These are phyloP conservation scores for Drosophila incognita DNA, from an alignment of 2,888 invertebrate species.

Conservation along the genomic window DNA sequence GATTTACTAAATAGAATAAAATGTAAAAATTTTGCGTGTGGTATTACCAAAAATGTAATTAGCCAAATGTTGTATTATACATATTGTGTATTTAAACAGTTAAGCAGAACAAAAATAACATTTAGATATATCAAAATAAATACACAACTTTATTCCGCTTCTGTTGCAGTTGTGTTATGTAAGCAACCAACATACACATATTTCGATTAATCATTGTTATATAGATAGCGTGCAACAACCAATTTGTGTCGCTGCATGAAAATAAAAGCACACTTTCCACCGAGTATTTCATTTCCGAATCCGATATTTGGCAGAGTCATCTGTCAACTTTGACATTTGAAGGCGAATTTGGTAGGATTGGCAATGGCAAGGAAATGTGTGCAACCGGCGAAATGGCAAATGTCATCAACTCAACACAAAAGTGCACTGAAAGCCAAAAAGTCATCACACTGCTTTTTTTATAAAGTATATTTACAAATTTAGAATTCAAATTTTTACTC, in stretches of 20 bases:
- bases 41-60: not conserved
- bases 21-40: not conserved
- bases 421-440: not conserved
- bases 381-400: constrained; percentile 58
- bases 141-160: constrained; percentile 13
- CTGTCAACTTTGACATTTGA: constrained; percentile 70
- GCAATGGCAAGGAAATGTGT: not conserved
- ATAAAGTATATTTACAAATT: not conserved
- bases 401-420: constrained; percentile 34
- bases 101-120: constrained; percentile 1
- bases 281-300: constrained; percentile 20
- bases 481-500: no score
- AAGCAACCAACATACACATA: constrained; percentile 19
- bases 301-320: constrained; percentile 26
- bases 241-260: constrained; percentile 23
- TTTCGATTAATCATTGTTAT: not conserved
- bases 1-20: not conserved
- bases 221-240: constrained; percentile 16
- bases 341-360: not conserved
- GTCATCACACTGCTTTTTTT: not conserved
- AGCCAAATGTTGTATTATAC: not conserved
- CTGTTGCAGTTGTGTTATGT: constrained; percentile 23
- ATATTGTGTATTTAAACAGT: constrained; percentile 18
- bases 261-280: constrained; percentile 26
- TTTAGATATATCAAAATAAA: not conserved